Evolutionary conservation across 2,797 vertebrate genomes (phyloP), one percentile per base, ranked within the genome.

Genomic region (Euthynnus affinis): DNA sequence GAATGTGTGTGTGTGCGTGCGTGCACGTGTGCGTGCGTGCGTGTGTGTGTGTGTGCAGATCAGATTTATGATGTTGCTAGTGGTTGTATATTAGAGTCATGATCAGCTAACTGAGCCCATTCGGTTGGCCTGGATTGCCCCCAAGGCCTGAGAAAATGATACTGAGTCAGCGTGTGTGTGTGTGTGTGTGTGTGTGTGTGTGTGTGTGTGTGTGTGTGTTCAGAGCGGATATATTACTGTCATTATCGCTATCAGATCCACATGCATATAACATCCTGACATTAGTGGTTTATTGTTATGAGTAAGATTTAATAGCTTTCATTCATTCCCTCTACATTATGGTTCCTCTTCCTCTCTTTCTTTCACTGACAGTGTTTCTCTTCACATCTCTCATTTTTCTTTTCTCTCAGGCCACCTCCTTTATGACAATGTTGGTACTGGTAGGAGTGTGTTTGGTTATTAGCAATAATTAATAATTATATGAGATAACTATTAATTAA

Each of bases 61-160:
- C 72, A 85, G 82, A 88, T 89, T 90, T 66, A 91, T 86, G 71
- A 51, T 72, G 78, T 46, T 77, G 79, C 80, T 84, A 81, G 74
- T 75, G 76, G 69, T 72, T 84, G 79, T 90, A 76, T 84, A 88
- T 90, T 82, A 88, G 67, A 87, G 58, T 83, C 80, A 88, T 83
- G 87, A 93, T 91, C 79, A 87, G 67, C 86, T 82, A 74, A 78
- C 84, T 76, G 61, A 86, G 84, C 76, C 76, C 53, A 60, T 87
- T 84, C 48, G 20, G 67, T 66, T 48, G 59, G 69, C 40, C 74
- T 85, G 71, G 13, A 4, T 42, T 22, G 66, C 82, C 79, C 77
- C 9, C 44, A 13, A 77, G 79, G 77, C 76, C 52, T 0, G 13
- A 75, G 51, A 62, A 76, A 84, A 74, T 63, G 59, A 74, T 74